Base-by-base conservation (phyloP, 2,888 invertebrate species). In the Nasonovia ribisnigri region DNA sequence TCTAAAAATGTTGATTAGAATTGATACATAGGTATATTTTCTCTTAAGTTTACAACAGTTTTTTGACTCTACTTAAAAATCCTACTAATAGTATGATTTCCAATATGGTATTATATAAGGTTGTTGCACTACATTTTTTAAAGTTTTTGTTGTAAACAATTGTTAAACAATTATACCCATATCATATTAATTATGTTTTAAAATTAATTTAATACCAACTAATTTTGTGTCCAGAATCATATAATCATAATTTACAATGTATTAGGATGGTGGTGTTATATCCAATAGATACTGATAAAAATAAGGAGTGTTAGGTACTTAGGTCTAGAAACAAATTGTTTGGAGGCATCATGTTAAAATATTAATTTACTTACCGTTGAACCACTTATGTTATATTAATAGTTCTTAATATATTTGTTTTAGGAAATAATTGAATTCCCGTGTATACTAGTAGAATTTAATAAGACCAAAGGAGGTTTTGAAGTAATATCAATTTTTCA, bases 401-500 rank as follows among this genome's bases (percentile, higher is more conserved):
- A 57, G 46, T 87, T 86, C 13, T 60, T 77, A 20, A 36, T 77
- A 77, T 67, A 36, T 89, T 88, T 84, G n/a, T 90, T 90, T 67
- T 42, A 93, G 93, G 93, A 93, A 93, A 93, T 93, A 57, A 93
- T 93, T 57, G 93, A 93, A 86, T 93, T 93, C 8, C 93, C 93
- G 10, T 90, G 93, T 93, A 48, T 93, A 84, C 46, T 90, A 36
- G 84, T 93, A 4, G 46, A 90, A 60, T 26, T 42, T 48, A 67
- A 42, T 10, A 42, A 2, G 3, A 3, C 1, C 16, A 60, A 29
- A 42, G 42, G 24, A 42, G 29, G 36, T 29, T 93, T 93, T 86
- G 60, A 90, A 86, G 36, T 57, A 42, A 11, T 60, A 42, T 90
- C 93, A 2, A 67, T 29, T 93, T 93, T 93, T 90, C 93, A 93